A percentile compares a stretch with the other conserved stretches of the same genome.
Conservation (phyloP, 2,797 vertebrate genomes). For the Pangasius krempfi region DNA sequence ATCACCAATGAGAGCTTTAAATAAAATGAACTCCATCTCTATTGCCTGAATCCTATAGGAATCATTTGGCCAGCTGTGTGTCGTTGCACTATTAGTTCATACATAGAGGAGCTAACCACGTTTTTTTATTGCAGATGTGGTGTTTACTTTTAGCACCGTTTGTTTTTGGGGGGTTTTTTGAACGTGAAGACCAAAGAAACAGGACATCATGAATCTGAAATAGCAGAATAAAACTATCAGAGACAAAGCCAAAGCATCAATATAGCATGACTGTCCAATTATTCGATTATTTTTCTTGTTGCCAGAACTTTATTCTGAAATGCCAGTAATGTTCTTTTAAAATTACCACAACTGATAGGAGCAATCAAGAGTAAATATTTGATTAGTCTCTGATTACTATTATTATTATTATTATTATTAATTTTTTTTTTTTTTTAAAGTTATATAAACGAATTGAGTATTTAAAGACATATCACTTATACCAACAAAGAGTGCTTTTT, state of each 20-base stretch:
- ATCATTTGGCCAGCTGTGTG: not conserved
- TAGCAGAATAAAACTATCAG: not conserved
- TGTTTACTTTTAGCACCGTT: not conserved
- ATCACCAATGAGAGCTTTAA: not conserved
- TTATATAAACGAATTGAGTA: not conserved
- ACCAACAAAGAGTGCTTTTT: not conserved
- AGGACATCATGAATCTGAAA: not conserved
- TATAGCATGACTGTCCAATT: not conserved
- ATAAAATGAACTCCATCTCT: not conserved
- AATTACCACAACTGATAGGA: not conserved
- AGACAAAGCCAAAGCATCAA: constrained; percentile 16
- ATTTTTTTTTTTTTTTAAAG: not conserved
- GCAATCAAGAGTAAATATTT: not conserved
- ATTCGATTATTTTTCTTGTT: not conserved
- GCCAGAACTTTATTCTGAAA: constrained; percentile 5
- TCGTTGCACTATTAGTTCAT: not conserved
- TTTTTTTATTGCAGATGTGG: not conserved
- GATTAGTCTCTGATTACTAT: not conserved
- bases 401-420: not conserved
- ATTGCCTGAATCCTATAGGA: not conserved
- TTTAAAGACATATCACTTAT: not conserved
- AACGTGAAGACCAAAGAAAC: not conserved
- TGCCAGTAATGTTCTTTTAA: not conserved
- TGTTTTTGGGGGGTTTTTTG: not conserved
- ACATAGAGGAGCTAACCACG: not conserved